Evolutionary conservation across 92 coral and sea anemone genomes (phyloP).

Genomic region (Parazoanthus atlanticus): DNA sequence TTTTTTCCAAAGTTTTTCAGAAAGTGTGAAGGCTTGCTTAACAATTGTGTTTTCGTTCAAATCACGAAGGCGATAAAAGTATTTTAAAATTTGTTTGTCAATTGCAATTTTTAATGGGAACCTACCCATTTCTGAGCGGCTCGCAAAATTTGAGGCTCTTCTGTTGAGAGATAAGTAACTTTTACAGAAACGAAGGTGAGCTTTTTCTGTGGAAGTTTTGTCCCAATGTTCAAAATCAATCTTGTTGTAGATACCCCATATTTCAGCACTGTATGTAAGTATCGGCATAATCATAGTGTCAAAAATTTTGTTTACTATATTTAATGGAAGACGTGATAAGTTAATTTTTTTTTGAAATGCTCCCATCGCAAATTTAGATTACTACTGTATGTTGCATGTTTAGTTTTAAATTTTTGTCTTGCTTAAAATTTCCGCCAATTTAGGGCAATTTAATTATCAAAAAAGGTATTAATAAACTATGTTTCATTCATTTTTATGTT

Average conservation of each 20-base stretch:
- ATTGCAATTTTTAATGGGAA: constrained; percentile 25
- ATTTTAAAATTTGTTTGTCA: constrained; percentile 8
- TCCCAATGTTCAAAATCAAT: constrained; percentile 22
- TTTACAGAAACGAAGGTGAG: constrained; percentile 42
- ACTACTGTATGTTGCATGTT: too few species aligned
- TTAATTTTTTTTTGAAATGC: background rate
- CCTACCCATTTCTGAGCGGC: constrained; percentile 41
- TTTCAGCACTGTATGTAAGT: constrained; percentile 29
- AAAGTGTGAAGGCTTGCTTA: constrained; percentile 22
- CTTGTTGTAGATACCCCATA: constrained; percentile 39
- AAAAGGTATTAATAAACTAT: too few species aligned
- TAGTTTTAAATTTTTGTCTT: too few species aligned
- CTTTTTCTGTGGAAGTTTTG: constrained; percentile 25
- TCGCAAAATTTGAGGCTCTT: constrained; percentile 26
- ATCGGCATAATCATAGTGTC: constrained; percentile 37
- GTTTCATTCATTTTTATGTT: too few species aligned
- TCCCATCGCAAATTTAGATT: constrained; percentile 6
- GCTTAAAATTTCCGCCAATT: too few species aligned
- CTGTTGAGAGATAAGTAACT: constrained; percentile 36
- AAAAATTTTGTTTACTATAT: constrained; percentile 26
- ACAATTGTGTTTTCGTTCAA: constrained; percentile 33
- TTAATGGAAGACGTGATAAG: constrained; percentile 9
- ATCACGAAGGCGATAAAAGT: constrained; percentile 7
- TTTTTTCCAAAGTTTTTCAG: constrained; percentile 17
- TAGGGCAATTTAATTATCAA: too few species aligned